These are phyloP conservation scores for Vanessa atalanta DNA, from an alignment of 1,140 invertebrate species.

Conservation along the genomic window DNA sequence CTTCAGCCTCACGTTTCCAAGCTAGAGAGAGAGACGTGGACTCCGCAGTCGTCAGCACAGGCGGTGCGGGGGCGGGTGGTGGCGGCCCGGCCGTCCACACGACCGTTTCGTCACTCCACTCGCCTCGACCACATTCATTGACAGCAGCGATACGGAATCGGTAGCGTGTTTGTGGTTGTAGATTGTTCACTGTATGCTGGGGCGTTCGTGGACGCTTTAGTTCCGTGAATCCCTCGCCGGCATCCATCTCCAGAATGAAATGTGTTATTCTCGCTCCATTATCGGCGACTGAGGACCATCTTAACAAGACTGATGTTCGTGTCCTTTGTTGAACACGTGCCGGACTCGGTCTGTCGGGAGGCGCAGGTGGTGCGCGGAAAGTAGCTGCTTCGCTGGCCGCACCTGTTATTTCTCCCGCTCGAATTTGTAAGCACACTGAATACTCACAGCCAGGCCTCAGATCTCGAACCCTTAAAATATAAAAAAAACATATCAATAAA, in stretches of 20 bases:
- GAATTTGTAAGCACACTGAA: slow-evolving; percentile 85
- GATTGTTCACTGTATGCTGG: slow-evolving; percentile 86
- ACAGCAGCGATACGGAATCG: slow-evolving; percentile 90
- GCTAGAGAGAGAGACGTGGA: slow-evolving; percentile 84
- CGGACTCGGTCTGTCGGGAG: slow-evolving; percentile 83
- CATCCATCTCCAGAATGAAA: slow-evolving; percentile 90
- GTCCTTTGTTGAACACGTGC: slow-evolving; percentile 83
- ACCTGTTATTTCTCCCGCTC: slow-evolving; percentile 79
- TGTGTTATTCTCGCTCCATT: slow-evolving; percentile 89
- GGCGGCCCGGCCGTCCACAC: slow-evolving; percentile 85
- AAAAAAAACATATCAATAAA: neutral
- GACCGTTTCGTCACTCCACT: slow-evolving; percentile 86
- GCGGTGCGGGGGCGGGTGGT: slow-evolving; percentile 85
- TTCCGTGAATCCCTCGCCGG: slow-evolving; percentile 87
- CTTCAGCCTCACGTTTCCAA: slow-evolving; percentile 88
- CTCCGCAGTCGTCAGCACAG: slow-evolving; percentile 83
- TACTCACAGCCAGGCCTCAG: slow-evolving; percentile 91
- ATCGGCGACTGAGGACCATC: slow-evolving; percentile 86
- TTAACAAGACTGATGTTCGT: slow-evolving; percentile 83
- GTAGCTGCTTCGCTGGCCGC: slow-evolving; percentile 76
- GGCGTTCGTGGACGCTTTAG: slow-evolving; percentile 85
- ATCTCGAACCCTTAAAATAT: slow-evolving; percentile 84
- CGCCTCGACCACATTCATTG: slow-evolving; percentile 89
- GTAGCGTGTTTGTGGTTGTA: slow-evolving; percentile 89
- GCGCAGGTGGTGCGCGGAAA: slow-evolving; percentile 84